These are phyloP conservation scores for Trichomalopsis sarcophagae DNA, from an alignment of 1,140 invertebrate species.

Conservation along the genomic window DNA sequence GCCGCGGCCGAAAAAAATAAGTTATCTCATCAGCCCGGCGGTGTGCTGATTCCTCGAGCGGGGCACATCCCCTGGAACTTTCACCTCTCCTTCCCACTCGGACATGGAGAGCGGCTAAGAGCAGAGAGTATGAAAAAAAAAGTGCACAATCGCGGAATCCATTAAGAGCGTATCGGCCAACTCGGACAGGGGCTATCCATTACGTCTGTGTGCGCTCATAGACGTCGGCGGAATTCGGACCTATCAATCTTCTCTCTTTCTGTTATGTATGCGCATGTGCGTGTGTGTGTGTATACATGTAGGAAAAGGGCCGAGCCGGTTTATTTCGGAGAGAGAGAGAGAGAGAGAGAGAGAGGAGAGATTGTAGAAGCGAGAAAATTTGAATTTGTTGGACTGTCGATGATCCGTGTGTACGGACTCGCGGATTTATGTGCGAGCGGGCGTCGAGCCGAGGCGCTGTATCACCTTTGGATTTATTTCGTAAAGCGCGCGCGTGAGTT, in stretches of 20 bases:
- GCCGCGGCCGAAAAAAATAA: conserved; percentile 57
- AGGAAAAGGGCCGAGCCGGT: not conserved
- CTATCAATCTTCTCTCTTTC: conserved; percentile 61
- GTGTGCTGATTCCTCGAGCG: conserved; percentile 35
- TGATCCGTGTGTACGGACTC: not conserved
- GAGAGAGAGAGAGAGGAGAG: not conserved
- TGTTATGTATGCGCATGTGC: not conserved
- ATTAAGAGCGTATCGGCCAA: conserved; percentile 65
- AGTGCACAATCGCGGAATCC: conserved; percentile 65
- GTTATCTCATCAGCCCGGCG: conserved; percentile 56
- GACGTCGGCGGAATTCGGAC: conserved; percentile 56
- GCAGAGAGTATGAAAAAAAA: conserved; percentile 53
- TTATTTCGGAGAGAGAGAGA: not conserved
- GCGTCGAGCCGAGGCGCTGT: not conserved
- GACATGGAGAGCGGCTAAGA: conserved; percentile 43
- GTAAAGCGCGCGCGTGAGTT: not conserved
- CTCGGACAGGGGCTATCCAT: conserved; percentile 69
- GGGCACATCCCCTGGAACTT: conserved; percentile 14
- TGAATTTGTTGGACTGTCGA: not conserved
- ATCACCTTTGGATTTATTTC: not conserved
- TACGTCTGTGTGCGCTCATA: conserved; percentile 55
- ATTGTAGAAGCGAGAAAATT: not conserved
- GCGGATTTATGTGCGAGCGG: not conserved
- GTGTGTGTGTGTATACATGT: conserved; percentile 1
- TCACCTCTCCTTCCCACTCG: not conserved